Conservation (phyloP, 2,888 invertebrate species). For the Limnephilus marmoratus region DNA sequence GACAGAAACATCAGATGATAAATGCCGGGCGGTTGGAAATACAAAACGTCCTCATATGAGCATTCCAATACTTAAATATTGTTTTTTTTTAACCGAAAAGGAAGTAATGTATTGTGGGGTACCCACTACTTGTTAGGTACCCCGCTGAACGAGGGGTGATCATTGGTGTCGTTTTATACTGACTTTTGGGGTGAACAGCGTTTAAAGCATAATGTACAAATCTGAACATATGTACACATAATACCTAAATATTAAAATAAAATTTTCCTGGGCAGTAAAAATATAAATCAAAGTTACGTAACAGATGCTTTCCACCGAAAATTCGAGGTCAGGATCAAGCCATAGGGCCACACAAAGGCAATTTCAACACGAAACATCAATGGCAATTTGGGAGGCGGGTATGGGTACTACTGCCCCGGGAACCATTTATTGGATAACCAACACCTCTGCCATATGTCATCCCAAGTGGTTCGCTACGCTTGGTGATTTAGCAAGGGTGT, state of each 20-base stretch:
- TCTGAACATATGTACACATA: background rate
- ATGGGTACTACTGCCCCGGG: too few relatives aligned
- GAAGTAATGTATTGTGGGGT: conserved; percentile 6
- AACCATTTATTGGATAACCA: too few relatives aligned
- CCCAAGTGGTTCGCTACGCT: too few relatives aligned
- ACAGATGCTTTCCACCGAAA: background rate
- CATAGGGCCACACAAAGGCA: too few relatives aligned
- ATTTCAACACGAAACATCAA: too few relatives aligned
- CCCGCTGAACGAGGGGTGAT: background rate
- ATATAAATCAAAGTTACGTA: background rate
- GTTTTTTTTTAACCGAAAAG: conserved; percentile 10
- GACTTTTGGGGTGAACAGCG: conserved; percentile 15
- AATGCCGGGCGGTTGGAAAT: conserved; percentile 8
- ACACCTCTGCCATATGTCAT: too few relatives aligned
- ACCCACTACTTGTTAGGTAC: conserved; percentile 2
- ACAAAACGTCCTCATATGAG: conserved; percentile 30
- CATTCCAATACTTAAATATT: conserved; percentile 38
- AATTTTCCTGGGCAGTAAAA: background rate
- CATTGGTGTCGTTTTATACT: conserved; percentile 5
- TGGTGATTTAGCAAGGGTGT: too few relatives aligned
- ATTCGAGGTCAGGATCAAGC: background rate
- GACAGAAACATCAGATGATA: conserved; percentile 25
- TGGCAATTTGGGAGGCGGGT: too few relatives aligned
- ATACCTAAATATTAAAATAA: background rate
- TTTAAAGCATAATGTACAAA: background rate